Evolutionary conservation across 1,140 invertebrate genomes (phyloP).

Genomic region (Tetramorium parvispinum): DNA sequence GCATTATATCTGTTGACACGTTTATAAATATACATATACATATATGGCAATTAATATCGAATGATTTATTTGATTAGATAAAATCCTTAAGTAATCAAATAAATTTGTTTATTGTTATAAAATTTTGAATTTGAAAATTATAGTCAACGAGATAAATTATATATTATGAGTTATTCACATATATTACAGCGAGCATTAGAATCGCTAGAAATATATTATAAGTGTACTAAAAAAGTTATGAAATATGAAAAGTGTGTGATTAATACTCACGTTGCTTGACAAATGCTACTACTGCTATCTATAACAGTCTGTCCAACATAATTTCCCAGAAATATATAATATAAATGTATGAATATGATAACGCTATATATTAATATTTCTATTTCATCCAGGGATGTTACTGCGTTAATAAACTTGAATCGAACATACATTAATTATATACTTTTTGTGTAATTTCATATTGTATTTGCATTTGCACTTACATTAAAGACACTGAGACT

Average conservation of each 20-base stretch:
- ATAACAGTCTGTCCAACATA: conserved; percentile 24
- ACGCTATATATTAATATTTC: background rate
- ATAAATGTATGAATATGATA: background rate
- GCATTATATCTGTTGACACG: conserved; percentile 24
- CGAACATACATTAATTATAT: background rate
- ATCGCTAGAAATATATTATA: background rate
- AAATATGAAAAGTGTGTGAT: background rate
- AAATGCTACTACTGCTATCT: background rate
- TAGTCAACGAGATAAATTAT: background rate
- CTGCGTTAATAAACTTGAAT: background rate
- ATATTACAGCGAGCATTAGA: background rate
- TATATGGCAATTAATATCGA: background rate
- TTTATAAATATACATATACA: background rate
- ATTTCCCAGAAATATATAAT: conserved; percentile 31
- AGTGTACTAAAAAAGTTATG: background rate
- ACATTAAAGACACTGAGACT: conserved; percentile 4
- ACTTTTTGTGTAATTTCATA: background rate
- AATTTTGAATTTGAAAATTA: background rate
- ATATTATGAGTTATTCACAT: background rate
- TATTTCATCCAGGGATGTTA: background rate
- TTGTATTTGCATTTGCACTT: conserved; percentile 13
- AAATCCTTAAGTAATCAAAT: background rate
- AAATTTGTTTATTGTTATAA: background rate
- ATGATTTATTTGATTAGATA: background rate
- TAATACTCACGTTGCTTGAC: background rate